Base-by-base conservation (phyloP, 64 coral and sea anemone genomes). In the Stylophora pistillata region DNA sequence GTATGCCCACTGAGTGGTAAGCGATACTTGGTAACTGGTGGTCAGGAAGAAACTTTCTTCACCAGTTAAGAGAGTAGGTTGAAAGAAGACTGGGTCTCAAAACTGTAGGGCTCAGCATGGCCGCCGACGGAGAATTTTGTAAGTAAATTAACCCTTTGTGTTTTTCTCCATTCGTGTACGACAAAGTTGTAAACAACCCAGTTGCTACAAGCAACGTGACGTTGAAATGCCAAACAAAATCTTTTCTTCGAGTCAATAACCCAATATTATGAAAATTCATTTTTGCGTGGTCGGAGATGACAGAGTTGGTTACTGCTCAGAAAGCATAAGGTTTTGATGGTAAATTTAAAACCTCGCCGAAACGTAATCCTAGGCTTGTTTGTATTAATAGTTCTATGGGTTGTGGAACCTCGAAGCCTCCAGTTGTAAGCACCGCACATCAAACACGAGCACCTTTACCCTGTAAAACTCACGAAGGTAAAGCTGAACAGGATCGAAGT, bases 371-470 rank as follows among this genome's bases (percentile, higher is more conserved):
- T 26, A 56, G 7, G 21, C 21, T 15, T 30, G 15, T 33, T 11
- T 27, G 11, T 53, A 78, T 63, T 59, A 16, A 76, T 78, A 95
- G 80, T 91, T 94, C 77, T 64, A 98, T 98, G 96, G 96, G 96
- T 94, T 99, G 90, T 73, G 93, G 93, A 89, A 95, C 71, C 31
- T 93, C 93, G 15, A 93, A 31, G 34, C 87, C 92, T 87, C 86
- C 79, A 2, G 57, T 88, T 31, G 91, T 79, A 74, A 86, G 72
- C 34, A 76, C 75, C 81, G 73, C 78, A 77, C 74, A 88, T 37
- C 66, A 82, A 55, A 81, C 73, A 26, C 79, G 53, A 59, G 32
- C 69, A 27, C 68, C 55, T 58, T 82, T 74, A 21, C 74, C 85
- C 12, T 81, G 58, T 16, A 58, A 70, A 71, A 68, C 28, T 47